These are phyloP conservation scores for Lithophane socia DNA, from an alignment of 2,888 invertebrate species.

Conservation along the genomic window DNA sequence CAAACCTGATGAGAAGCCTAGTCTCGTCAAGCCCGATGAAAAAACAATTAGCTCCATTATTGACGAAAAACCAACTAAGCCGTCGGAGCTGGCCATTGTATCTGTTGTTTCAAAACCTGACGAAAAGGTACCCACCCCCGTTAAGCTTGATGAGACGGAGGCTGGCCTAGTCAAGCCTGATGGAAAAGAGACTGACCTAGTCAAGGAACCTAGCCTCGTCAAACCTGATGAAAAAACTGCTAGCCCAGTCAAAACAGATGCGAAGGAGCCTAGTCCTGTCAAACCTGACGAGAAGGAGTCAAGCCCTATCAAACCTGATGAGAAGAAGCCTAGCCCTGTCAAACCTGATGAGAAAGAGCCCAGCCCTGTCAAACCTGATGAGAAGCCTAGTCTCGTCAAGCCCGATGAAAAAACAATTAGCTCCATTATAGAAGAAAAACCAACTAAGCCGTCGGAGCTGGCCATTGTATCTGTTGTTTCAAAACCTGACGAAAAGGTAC, in stretches of 20 bases:
- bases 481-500: slow-evolving; percentile 3
- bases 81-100: background rate
- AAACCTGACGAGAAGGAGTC: background rate
- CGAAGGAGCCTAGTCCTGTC: background rate
- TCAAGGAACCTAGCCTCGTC: slow-evolving; percentile 17
- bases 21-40: background rate
- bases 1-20: background rate
- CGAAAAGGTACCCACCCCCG: background rate
- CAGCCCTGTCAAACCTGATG: slow-evolving; percentile 10
- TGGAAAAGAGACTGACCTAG: background rate
- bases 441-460: background rate
- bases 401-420: background rate
- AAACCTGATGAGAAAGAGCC: slow-evolving; percentile 9
- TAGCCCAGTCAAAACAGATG: slow-evolving; percentile 19
- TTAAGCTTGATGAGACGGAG: slow-evolving; percentile 24
- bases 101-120: background rate
- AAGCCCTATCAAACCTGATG: background rate
- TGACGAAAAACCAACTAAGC: background rate
- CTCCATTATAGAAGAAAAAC: no score
- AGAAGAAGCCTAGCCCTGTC: slow-evolving; percentile 9
- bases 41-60: background rate
- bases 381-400: background rate
- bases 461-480: background rate
- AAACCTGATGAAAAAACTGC: slow-evolving; percentile 16
- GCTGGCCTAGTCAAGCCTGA: background rate